These are phyloP conservation scores for Parasteatoda lunata DNA, from an alignment of 2,888 invertebrate species.

Conservation along the genomic window DNA sequence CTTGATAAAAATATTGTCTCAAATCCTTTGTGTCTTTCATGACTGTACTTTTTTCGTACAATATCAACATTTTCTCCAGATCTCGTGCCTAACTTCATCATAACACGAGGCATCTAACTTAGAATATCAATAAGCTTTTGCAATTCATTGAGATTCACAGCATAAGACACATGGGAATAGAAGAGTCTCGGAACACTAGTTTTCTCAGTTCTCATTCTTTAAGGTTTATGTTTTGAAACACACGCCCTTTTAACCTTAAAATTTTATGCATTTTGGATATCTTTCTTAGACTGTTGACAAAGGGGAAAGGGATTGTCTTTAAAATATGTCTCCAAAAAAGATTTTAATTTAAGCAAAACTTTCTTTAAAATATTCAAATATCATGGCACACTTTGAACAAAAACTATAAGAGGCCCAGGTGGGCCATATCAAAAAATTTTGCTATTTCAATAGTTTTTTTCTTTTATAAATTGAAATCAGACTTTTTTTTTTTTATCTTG, in stretches of 20 bases:
- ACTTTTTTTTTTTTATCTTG: too few species aligned
- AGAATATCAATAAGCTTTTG: not conserved
- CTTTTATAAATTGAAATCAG: too few species aligned
- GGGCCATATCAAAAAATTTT: too few species aligned
- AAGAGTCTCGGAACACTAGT: not conserved
- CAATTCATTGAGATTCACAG: not conserved
- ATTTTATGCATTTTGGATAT: not conserved
- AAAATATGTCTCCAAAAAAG: too few species aligned
- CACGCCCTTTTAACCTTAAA: not conserved
- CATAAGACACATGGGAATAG: not conserved
- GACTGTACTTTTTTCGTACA: not conserved
- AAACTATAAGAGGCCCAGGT: too few species aligned
- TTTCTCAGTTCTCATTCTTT: not conserved
- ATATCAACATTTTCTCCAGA: not conserved
- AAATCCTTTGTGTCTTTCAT: not conserved
- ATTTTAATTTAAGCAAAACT: too few species aligned
- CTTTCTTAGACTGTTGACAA: too few species aligned
- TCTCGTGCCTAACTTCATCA: not conserved
- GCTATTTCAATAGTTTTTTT: too few species aligned
- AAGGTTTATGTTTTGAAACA: not conserved
- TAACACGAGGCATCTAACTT: not conserved
- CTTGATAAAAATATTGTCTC: not conserved
- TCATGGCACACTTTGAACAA: too few species aligned
- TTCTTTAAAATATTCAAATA: too few species aligned
- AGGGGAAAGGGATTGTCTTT: too few species aligned